Base-by-base conservation (phyloP, 2,888 invertebrate genomes). In the Patella caerulea region DNA sequence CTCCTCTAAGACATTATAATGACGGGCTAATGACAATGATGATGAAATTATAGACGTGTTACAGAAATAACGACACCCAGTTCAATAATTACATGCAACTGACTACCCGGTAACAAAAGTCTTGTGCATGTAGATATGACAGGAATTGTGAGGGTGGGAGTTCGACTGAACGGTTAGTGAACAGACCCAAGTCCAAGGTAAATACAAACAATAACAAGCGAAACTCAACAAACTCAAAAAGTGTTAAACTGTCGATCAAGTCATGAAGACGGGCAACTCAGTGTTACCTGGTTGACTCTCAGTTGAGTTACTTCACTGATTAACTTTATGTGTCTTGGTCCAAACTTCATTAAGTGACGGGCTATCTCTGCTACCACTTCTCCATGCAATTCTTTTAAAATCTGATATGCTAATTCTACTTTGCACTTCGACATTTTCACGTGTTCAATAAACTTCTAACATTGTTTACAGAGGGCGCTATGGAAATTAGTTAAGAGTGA, bases 351-450 rank as follows among this genome's bases (percentile, higher is more conserved):
- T 75, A 97, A 92, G 90, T 94, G 94, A 81, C 94, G 93, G 0
- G 94, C 96, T 9, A 97, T 95, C 89, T 94, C 93, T 88, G 95
- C 94, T 0, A 96, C 95, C 78, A 95, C 94, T 85, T 94, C 94
- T 24, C 97, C 97, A 91, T 96, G 97, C 91, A 96, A 94, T 91
- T 96, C 95, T 75, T 93, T 92, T 75, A 97, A 75, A 77, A 89
- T 84, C 75, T 83, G 83, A 55, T 80, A 78, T 77, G 88, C 88
- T 19, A 88, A 73, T 65, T 82, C 82, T 45, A 82, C 82, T 75
- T 83, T 82, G 29, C 79, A 78, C 24, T 81, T 82, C 5, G 88
- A 88, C 89, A 89, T 89, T 59, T 15, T 56, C 29, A 24, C 45
- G 52, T 52, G 54, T 52, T 29, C 54, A 29, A 45, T 29, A 74